Evolutionary conservation across 2,888 invertebrate species (phyloP).

Genomic region (Clistopyga incitator): DNA sequence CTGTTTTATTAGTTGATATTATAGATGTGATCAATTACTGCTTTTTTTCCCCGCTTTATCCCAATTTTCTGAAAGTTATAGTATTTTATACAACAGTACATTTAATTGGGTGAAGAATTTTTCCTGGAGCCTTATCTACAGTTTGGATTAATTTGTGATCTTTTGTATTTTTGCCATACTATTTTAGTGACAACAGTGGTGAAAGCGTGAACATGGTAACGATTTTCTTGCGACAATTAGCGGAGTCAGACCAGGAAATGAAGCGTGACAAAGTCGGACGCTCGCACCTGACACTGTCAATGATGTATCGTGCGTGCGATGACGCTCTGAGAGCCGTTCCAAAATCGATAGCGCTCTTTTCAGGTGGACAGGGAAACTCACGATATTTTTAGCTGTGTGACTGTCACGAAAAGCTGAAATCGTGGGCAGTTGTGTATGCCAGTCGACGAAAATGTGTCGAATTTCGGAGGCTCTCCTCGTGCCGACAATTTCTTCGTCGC

Average conservation of each 20-base stretch:
- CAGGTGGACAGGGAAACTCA: background rate
- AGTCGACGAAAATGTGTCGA: conserved; percentile 12
- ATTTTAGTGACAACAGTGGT: background rate
- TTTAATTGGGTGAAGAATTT: no score
- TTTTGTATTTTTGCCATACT: background rate
- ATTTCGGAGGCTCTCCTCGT: background rate
- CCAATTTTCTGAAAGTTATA: no score
- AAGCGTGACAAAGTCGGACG: background rate
- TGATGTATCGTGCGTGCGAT: conserved; percentile 11
- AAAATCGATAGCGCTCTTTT: conserved; percentile 32
- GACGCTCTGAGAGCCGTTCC: conserved; percentile 8
- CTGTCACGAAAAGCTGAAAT: background rate
- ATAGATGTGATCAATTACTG: no score
- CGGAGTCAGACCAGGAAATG: background rate
- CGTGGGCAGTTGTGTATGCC: background rate
- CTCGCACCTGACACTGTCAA: background rate
- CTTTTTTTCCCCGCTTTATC: no score
- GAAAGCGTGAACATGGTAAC: background rate
- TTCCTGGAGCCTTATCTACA: no score
- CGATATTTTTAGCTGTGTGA: conserved; percentile 15
- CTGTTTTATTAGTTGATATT: no score
- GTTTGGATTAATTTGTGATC: no score
- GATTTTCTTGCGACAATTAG: background rate
- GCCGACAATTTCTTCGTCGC: background rate
- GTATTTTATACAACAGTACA: no score